Conservation (phyloP, 2,888 invertebrate genomes). For the Cryptocephalus moraei region DNA sequence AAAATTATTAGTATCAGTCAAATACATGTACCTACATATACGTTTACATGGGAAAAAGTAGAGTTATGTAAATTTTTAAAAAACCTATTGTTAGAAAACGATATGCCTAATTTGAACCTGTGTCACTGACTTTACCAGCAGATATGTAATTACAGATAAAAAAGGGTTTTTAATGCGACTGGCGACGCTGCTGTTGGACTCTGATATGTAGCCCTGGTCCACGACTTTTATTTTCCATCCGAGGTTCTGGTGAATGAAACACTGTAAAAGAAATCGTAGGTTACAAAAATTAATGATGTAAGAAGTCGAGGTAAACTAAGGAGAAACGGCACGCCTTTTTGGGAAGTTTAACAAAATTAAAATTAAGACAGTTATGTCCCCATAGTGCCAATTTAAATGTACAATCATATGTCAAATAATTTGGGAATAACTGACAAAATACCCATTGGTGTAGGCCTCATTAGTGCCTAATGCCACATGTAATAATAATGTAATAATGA, state of each 20-base stretch:
- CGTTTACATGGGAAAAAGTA: neutral
- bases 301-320: no score
- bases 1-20: no score
- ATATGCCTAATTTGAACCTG: neutral
- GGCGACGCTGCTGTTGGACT: constrained; percentile 25
- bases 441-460: no score
- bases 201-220: constrained; percentile 50
- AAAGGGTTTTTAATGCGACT: neutral
- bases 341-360: no score
- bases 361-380: no score
- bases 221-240: constrained; percentile 91
- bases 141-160: neutral
- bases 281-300: neutral
- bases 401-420: no score
- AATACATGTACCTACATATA: no score
- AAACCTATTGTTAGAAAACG: constrained; percentile 2
- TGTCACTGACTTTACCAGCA: neutral
- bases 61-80: neutral
- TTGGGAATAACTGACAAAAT: no score
- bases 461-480: no score
- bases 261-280: constrained; percentile 48
- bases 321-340: no score
- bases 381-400: no score
- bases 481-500: no score
- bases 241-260: constrained; percentile 82